These are phyloP conservation scores for Diabrotica balteata DNA, from an alignment of 2,888 invertebrate species.

Conservation along the genomic window DNA sequence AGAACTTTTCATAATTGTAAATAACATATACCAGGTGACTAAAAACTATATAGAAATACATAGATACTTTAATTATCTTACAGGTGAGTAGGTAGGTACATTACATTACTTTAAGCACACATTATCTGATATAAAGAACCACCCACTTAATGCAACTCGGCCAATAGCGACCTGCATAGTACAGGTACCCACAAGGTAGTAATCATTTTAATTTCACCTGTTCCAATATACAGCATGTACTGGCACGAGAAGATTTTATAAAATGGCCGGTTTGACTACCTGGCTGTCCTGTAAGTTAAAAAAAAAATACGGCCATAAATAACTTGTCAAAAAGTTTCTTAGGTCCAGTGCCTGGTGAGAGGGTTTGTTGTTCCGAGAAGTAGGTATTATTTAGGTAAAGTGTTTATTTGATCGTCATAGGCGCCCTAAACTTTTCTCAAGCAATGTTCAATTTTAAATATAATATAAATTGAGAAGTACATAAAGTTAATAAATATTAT, in stretches of 20 bases:
- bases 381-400: background rate
- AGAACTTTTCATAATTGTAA: too few species aligned
- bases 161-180: too few species aligned
- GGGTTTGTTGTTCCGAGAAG: background rate
- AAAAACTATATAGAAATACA: too few species aligned
- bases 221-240: background rate
- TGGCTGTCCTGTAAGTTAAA: background rate
- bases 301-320: background rate
- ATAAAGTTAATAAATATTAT: too few species aligned
- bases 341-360: background rate
- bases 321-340: background rate
- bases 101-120: too few species aligned
- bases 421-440: background rate
- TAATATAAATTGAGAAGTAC: background rate
- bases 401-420: background rate
- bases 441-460: background rate
- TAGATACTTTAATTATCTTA: too few species aligned
- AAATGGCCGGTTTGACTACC: constrained; percentile 2
- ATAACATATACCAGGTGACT: too few species aligned
- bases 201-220: constrained; percentile 6
- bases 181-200: too few species aligned
- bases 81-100: too few species aligned
- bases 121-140: too few species aligned
- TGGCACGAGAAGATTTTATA: background rate
- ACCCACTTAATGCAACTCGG: too few species aligned